Evolutionary conservation across 1,140 invertebrate species (phyloP), one percentile per base, ranked within the genome.

Genomic region (Chrysomallon squamiferum): DNA sequence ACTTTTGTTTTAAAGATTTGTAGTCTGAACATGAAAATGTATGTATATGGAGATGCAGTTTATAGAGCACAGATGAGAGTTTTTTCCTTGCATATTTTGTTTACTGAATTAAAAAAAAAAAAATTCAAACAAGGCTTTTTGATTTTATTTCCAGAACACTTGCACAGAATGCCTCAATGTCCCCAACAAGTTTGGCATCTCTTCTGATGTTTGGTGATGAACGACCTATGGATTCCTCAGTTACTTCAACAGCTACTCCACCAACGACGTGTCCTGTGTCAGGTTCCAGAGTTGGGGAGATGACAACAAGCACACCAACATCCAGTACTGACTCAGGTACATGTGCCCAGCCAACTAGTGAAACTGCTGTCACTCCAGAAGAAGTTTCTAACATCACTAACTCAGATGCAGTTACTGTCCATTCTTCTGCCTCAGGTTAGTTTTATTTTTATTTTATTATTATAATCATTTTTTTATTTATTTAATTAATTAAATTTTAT

Each of bases 351-450:
- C 18, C 60, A 13, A 59, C 30, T 18, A 41, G 59, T 29, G 67
- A 63, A 22, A 57, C 70, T n/a, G 61, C 65, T 38, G 73, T 78
- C 18, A 75, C 74, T 49, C 77, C 77, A n/a, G 77, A 78, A 58
- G 71, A 77, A 33, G 59, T 70, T 1, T 78, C 77, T 2, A 74
- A 75, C 49, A 72, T 77, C 25, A 77, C 70, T 13, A 75, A 69
- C 35, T 75, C 74, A 22, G 75, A 75, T 69, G 77, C 74, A 7
- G 77, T 76, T 38, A 78, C 75, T 47, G 68, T 78, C 11, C 73
- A 77, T 54, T 75, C 73, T 5, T 71, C 72, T 41, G 29, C 38
- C 0, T 75, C 75, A 63, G 75, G 75, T 75, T 33, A 18, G 65
- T 60, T 54, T 50, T 18, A 43, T 29, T 15, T 27, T 27, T 11